Evolutionary conservation across 2,888 invertebrate species (phyloP).

Genomic region (Aproaerema taeniolella): DNA sequence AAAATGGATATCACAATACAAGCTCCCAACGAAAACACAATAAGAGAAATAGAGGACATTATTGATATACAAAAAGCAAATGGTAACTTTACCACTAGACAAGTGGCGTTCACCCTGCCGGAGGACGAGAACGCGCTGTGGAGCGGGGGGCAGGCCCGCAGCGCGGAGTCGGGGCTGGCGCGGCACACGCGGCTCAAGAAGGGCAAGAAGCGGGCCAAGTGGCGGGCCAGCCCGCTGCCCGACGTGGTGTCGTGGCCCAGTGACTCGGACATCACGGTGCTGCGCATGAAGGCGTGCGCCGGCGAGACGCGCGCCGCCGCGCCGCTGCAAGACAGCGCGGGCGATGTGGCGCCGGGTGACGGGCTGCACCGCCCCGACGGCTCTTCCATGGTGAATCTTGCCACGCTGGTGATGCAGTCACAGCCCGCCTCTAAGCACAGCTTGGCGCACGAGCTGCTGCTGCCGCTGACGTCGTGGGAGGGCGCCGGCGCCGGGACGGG

Average conservation of each 20-base stretch:
- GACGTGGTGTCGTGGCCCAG: slow-evolving; percentile 74
- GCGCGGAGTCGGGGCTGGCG: slow-evolving; percentile 10
- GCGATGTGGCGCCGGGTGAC: too few relatives aligned
- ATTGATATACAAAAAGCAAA: slow-evolving; percentile 66
- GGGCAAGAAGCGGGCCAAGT: slow-evolving; percentile 40
- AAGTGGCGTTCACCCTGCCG: slow-evolving; percentile 55
- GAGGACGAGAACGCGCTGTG: slow-evolving; percentile 29
- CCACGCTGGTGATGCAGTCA: slow-evolving; percentile 68
- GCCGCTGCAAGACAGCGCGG: slow-evolving; percentile 49
- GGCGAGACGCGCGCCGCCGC: neutral
- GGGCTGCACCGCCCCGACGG: slow-evolving; percentile 75
- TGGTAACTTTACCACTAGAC: slow-evolving; percentile 45
- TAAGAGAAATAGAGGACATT: slow-evolving; percentile 65
- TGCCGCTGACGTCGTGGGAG: slow-evolving; percentile 79
- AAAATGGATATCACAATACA: slow-evolving; percentile 39
- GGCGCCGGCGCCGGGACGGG: slow-evolving; percentile 23
- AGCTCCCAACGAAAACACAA: slow-evolving; percentile 34
- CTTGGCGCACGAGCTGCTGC: slow-evolving; percentile 65
- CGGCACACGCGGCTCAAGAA: slow-evolving; percentile 24
- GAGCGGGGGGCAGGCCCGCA: slow-evolving; percentile 1
- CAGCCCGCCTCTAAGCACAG: slow-evolving; percentile 51
- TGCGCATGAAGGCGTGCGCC: slow-evolving; percentile 56
- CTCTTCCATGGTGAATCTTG: slow-evolving; percentile 78
- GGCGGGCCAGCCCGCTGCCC: slow-evolving; percentile 37
- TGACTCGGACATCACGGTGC: slow-evolving; percentile 78